Evolutionary conservation across 2,113 vertebrate species (phyloP).

Genomic region (Gasterosteus nipponicus): DNA sequence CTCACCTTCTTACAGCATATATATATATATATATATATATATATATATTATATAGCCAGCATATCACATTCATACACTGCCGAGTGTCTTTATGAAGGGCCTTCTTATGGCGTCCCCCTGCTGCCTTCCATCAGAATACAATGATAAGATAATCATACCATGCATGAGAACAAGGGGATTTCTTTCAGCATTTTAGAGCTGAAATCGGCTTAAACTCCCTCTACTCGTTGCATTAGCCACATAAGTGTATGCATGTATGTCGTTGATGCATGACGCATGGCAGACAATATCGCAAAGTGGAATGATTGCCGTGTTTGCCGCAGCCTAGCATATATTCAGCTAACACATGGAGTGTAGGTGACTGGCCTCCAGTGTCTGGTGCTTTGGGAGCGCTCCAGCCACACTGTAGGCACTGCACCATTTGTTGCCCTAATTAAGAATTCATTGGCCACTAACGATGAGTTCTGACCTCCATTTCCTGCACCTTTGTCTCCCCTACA

Average conservation of each 20-base stretch:
- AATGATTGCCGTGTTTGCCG: slow-evolving; percentile 42
- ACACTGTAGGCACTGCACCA: slow-evolving; percentile 71
- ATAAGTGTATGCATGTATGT: not conserved
- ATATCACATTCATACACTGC: slow-evolving; percentile 36
- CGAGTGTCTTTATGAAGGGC: slow-evolving; percentile 38
- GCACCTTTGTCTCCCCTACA: slow-evolving; percentile 55
- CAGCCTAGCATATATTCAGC: slow-evolving; percentile 51
- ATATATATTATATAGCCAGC: no score
- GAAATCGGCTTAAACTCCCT: slow-evolving; percentile 22
- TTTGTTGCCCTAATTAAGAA: slow-evolving; percentile 83
- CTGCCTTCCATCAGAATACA: slow-evolving; percentile 12
- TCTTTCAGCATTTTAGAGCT: slow-evolving; percentile 9
- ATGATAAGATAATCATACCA: not conserved
- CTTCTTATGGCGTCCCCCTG: not conserved
- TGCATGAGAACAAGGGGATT: not conserved
- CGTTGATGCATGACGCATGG: not conserved
- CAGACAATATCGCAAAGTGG: slow-evolving; percentile 12
- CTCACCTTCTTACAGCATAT: slow-evolving; percentile 43
- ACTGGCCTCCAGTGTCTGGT: slow-evolving; percentile 56
- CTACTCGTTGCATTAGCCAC: not conserved
- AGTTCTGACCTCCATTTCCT: slow-evolving; percentile 78
- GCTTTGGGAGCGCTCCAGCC: slow-evolving; percentile 65
- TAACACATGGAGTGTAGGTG: slow-evolving; percentile 46
- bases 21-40: no score
- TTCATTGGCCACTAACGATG: slow-evolving; percentile 80